Percentiles rank a stretch among this genome's conserved stretches.
These are phyloP conservation scores for Holacanthella duospinosa DNA, from an alignment of 2,888 invertebrate species.

Conservation along the genomic window DNA sequence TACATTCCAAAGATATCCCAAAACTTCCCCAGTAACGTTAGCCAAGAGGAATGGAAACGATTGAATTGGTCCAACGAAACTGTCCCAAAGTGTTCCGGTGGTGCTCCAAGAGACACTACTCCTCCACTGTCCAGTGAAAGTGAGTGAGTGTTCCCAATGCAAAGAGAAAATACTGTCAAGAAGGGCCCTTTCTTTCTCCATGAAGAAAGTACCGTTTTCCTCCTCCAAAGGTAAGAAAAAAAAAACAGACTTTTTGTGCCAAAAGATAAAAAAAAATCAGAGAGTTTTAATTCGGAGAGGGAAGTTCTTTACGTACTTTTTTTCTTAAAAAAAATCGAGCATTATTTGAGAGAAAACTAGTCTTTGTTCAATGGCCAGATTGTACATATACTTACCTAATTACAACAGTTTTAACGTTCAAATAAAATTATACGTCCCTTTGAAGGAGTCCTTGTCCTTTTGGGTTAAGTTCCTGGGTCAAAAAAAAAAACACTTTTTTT, in stretches of 20 bases:
- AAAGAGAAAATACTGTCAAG: neutral
- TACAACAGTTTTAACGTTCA: constrained; percentile 11
- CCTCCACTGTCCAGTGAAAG: neutral
- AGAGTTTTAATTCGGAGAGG: neutral
- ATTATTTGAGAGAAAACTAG: constrained; percentile 12
- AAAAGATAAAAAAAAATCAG: neutral
- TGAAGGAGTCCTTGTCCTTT: too few species aligned
- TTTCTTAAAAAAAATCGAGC: constrained; percentile 8
- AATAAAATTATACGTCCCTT: constrained; percentile 11
- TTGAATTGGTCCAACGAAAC: neutral
- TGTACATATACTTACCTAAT: constrained; percentile 3
- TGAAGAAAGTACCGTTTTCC: neutral
- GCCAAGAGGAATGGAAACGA: neutral
- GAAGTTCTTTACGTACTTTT: neutral
- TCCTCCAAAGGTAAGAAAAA: neutral
- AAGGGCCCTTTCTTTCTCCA: neutral
- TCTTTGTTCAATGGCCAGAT: constrained; percentile 11
- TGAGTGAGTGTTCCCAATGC: neutral
- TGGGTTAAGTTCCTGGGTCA: too few species aligned
- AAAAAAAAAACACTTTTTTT: too few species aligned
- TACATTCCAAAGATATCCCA: neutral
- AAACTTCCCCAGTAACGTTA: neutral
- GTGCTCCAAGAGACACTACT: too few species aligned
- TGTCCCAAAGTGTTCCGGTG: constrained; percentile 9
- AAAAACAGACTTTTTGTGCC: neutral